phyloP scores from a whole-genome alignment of 1,140 invertebrate species.

The Tetramorium parvispinum region DNA sequence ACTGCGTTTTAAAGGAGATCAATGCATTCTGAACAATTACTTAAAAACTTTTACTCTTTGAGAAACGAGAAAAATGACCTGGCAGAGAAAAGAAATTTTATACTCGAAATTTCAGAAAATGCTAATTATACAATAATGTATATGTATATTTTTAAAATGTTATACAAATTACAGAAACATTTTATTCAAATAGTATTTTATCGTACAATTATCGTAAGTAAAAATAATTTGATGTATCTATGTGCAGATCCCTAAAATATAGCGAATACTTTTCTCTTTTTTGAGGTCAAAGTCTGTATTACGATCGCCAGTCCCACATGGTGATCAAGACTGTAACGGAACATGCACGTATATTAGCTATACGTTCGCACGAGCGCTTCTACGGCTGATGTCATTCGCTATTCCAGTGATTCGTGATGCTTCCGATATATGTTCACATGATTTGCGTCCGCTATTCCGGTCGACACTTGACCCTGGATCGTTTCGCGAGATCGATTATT shows the following conservation, averaged over 20 bases:
- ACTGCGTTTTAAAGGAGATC: background rate
- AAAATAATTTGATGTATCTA: background rate
- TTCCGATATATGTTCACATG: conserved; percentile 52
- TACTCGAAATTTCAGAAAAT: background rate
- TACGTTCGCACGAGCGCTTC: background rate
- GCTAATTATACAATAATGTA: background rate
- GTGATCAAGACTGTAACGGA: background rate
- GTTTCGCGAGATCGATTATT: background rate
- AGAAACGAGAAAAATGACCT: background rate
- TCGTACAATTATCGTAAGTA: background rate
- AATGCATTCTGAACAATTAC: conserved; percentile 7
- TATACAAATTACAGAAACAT: background rate
- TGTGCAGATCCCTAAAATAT: background rate
- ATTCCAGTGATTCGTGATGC: conserved; percentile 66
- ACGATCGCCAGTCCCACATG: background rate
- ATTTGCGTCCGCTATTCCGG: conserved; percentile 66
- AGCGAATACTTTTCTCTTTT: background rate
- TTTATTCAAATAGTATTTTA: no score
- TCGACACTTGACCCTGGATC: conserved; percentile 63
- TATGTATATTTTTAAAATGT: background rate
- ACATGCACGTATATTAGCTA: conserved; percentile 4
- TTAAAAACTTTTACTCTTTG: conserved; percentile 5
- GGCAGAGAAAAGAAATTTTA: conserved; percentile 2
- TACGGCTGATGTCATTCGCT: conserved; percentile 77
- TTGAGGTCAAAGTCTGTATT: conserved; percentile 15